Conservation (phyloP, 2,113 vertebrate genomes). For the Spea multiplicata region DNA sequence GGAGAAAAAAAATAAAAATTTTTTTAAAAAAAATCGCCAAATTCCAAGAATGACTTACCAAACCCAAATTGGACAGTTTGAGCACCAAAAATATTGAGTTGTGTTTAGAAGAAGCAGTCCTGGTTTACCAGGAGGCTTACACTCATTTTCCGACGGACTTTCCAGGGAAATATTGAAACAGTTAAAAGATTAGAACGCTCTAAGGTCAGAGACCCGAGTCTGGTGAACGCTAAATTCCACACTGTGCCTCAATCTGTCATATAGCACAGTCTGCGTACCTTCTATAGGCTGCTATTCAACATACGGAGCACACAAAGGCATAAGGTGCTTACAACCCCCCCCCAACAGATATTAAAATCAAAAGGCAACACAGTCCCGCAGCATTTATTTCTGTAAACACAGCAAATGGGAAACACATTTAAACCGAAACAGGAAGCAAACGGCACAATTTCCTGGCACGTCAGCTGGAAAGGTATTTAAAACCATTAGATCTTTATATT, state of each 20-base stretch:
- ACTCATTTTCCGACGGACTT: too few relatives aligned
- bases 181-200: neutral
- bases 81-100: too few relatives aligned
- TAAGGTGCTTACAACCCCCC: neutral
- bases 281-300: too few relatives aligned
- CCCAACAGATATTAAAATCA: slow-evolving; percentile 25
- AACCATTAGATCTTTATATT: slow-evolving; percentile 48
- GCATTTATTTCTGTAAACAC: slow-evolving; percentile 52
- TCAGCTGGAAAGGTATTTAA: slow-evolving; percentile 64
- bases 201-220: neutral
- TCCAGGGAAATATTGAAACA: too few relatives aligned
- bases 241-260: neutral
- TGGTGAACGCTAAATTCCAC: slow-evolving; percentile 19
- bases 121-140: too few relatives aligned
- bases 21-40: too few relatives aligned
- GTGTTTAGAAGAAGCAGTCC: too few relatives aligned
- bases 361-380: neutral
- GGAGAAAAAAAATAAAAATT: too few relatives aligned
- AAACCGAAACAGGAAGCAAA: slow-evolving; percentile 61
- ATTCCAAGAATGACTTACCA: too few relatives aligned
- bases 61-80: too few relatives aligned
- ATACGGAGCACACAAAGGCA: neutral
- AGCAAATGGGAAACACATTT: slow-evolving; percentile 59
- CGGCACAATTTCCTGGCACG: slow-evolving; percentile 63
- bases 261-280: too few relatives aligned